Base-by-base conservation (phyloP, 1,140 invertebrate genomes). In the Drosophila chauvacae region DNA sequence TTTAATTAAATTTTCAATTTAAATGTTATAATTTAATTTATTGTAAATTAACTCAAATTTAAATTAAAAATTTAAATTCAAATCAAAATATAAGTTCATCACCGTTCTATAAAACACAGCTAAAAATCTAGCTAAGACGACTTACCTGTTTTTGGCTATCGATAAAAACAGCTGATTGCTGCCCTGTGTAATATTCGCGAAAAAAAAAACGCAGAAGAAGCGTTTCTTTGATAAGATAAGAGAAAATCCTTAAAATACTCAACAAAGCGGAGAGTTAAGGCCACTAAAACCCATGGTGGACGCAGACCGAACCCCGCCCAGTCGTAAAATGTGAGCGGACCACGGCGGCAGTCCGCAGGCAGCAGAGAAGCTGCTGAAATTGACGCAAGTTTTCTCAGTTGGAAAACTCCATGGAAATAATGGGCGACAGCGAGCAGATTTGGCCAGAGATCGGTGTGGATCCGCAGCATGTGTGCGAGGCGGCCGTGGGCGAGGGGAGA, bases 391-490 rank as follows among this genome's bases (percentile, higher is more conserved):
- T 50, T 50, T 30, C 20, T 37, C 35, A 50, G 45, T 62, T 68
- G 47, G 30, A 28, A 30, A 65, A 68, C 56, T 57, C 28, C 30
- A 28, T 26, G 33, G 48, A 56, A 48, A 70, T 59, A 41, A 87
- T 87, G 83, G 71, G 55, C 58, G 80, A 86, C 55, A 69, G 59
- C 56, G 77, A 80, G 33, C 55, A 91, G 91, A 93, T 95, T 88
- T 93, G 94, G 91, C 94, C 94, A 81, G 95, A 95, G 93, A 93
- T 95, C 86, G 94, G 94, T 58, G 94, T 96, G 92, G 95, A 94
- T 77, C 93, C 91, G 76, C 95, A 95, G 85, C 95, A 95, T 92
- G 93, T 95, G 66, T 94, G 94, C 91, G 82, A 93, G 41, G 94
- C 95, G 42, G 78, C 87, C 39, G 33, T 37, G 2, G 93, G 93